Evolutionary conservation across 2,888 invertebrate genomes (phyloP), one percentile per base, ranked within the genome.

Genomic region (Tinea pellionella): DNA sequence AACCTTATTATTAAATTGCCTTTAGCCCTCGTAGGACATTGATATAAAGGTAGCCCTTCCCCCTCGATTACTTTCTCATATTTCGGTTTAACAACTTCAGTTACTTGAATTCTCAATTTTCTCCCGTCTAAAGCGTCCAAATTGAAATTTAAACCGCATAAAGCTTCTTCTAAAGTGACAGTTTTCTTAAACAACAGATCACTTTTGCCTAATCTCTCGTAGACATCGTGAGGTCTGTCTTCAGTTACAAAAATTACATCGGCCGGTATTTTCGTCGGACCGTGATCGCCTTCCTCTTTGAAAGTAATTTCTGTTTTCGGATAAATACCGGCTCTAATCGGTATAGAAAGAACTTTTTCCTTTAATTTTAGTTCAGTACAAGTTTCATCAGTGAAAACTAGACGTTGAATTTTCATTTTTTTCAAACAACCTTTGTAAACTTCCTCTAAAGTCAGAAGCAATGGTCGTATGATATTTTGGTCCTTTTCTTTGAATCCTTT

Each of bases 241-340:
- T 92, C 90, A 0, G 90, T 91, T 60, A 93, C 85, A 69, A 95
- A 94, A 62, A 94, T 87, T 0, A 95, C 90, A 72, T 95, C 94
- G 24, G 93, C 94, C 63, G 93, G 91, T 65, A 92, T 91, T 67
- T 90, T 90, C 1, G 91, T 91, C 0, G 93, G 92, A 24, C 91
- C 91, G 67, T 94, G 92, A 74, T 96, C 95, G 0, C 95, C 95
- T 76, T 94, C 94, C 68, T 93, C 92, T 41, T 91, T 90, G 70
- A 95, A 95, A 63, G 88, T 82, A 57, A 93, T 91, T 70, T 92
- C 91, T 0, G 94, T 93, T 11, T 92, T 93, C 0, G 91, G 84
- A 60, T 91, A 90, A 59, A 93, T 90, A 0, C 96, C 96, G 0
- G 93, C 93, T 63, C 90, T 90, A 59, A 96, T 91, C 0, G 92